Conservation (phyloP, 1,140 invertebrate species). For the Aphelinus atriplicis region DNA sequence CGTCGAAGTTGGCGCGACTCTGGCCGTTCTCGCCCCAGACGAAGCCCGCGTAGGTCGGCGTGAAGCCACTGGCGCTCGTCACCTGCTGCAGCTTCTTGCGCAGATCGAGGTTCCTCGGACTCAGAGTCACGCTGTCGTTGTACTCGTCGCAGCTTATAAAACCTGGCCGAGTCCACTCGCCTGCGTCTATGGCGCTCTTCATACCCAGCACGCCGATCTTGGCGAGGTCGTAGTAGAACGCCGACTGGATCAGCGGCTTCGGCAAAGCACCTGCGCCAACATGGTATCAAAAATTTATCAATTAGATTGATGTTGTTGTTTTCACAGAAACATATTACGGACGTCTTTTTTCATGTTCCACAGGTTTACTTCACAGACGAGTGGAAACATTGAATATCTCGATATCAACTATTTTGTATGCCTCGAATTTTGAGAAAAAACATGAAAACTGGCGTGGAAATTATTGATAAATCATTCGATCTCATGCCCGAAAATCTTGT, state of each 20-base stretch:
- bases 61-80: constrained; percentile 41
- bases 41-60: constrained; percentile 54
- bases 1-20: constrained; percentile 51
- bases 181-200: constrained; percentile 73
- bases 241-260: constrained; percentile 67
- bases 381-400: no score
- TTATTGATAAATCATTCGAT: no score
- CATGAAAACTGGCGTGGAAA: not conserved
- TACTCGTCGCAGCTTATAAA: constrained; percentile 82
- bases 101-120: constrained; percentile 72
- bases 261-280: constrained; percentile 34
- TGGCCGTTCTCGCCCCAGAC: constrained; percentile 57
- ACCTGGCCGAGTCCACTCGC: constrained; percentile 75
- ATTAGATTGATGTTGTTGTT: no score
- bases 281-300: not conserved
- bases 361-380: no score
- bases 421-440: not conserved
- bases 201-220: constrained; percentile 78
- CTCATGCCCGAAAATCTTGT: no score
- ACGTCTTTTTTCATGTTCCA: no score
- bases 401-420: no score
- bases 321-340: no score
- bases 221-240: constrained; percentile 88
- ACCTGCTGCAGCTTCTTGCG: constrained; percentile 66
- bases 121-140: constrained; percentile 71